A percentile compares a stretch with the other conserved stretches of the same genome.
These are phyloP conservation scores for Bufo gargarizans DNA, from an alignment of 2,113 vertebrate species.

Conservation along the genomic window DNA sequence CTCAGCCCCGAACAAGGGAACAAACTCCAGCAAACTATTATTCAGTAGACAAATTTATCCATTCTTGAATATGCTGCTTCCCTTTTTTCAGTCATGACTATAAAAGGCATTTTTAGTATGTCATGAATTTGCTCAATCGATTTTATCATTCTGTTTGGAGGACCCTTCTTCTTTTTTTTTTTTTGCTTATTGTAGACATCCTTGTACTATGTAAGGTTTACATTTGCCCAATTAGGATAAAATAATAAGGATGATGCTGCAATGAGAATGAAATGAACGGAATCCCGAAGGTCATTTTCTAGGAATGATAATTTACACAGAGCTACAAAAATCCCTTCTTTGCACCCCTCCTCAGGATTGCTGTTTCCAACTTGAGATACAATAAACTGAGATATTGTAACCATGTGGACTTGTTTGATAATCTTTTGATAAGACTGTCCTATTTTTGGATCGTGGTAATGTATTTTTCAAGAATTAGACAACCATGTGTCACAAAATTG, in stretches of 20 bases:
- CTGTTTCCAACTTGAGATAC: neutral
- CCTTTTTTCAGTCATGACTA: constrained; percentile 50
- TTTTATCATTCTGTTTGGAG: neutral
- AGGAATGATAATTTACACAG: neutral
- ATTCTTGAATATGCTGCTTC: constrained; percentile 33
- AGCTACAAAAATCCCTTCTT: neutral
- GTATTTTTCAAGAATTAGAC: too few relatives aligned
- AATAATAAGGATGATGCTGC: neutral
- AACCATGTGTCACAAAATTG: too few relatives aligned
- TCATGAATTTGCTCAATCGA: neutral
- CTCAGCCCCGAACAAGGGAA: constrained; percentile 39
- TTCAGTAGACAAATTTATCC: constrained; percentile 45
- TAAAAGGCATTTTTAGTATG: constrained; percentile 53
- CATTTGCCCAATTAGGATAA: neutral
- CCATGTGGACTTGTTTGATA: neutral
- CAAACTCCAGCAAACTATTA: constrained; percentile 37
- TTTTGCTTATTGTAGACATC: neutral
- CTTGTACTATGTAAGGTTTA: neutral
- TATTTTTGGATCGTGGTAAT: too few relatives aligned
- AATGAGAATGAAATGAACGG: constrained; percentile 12
- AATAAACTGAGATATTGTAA: neutral
- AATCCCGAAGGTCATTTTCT: neutral
- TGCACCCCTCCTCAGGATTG: too few relatives aligned
- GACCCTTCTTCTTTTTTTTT: neutral
- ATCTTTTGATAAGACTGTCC: too few relatives aligned